Conservation (phyloP, 1,140 invertebrate species). For the Cecropterus lyciades region DNA sequence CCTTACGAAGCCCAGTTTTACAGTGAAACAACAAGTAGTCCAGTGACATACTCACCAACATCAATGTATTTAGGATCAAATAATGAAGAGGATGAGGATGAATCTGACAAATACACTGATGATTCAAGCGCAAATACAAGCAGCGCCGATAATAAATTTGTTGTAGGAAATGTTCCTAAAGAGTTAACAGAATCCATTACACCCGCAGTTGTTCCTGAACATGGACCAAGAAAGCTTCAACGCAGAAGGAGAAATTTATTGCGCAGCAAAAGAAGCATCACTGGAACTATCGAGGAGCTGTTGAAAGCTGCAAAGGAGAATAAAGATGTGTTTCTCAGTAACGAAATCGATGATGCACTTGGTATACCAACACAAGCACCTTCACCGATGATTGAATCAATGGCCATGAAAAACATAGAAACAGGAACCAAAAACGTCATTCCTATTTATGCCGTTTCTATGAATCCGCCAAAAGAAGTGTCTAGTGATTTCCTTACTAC, state of each 20-base stretch:
- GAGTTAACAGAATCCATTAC: slow-evolving; percentile 82
- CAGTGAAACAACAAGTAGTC: slow-evolving; percentile 69
- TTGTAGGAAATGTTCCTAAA: slow-evolving; percentile 85
- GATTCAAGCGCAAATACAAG: slow-evolving; percentile 51
- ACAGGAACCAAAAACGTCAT: slow-evolving; percentile 49
- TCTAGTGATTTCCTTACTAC: slow-evolving; percentile 43
- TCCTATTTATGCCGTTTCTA: slow-evolving; percentile 60
- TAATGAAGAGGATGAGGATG: slow-evolving; percentile 66
- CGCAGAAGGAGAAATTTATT: slow-evolving; percentile 59
- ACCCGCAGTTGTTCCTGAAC: slow-evolving; percentile 85
- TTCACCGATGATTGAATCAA: slow-evolving; percentile 38
- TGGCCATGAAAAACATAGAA: slow-evolving; percentile 23
- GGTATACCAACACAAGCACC: slow-evolving; percentile 47
- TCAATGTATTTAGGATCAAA: slow-evolving; percentile 80
- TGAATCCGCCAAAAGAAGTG: slow-evolving; percentile 49
- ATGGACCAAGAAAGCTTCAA: slow-evolving; percentile 83
- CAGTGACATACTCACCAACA: slow-evolving; percentile 70
- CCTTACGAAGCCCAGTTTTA: slow-evolving; percentile 72
- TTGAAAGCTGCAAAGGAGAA: slow-evolving; percentile 67
- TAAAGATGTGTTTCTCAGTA: slow-evolving; percentile 72
- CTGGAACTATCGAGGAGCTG: slow-evolving; percentile 69
- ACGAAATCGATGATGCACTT: slow-evolving; percentile 75
- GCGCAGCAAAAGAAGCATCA: slow-evolving; percentile 58
- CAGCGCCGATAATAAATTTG: slow-evolving; percentile 78
- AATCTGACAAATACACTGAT: slow-evolving; percentile 63